Base-by-base conservation (phyloP, 2,113 vertebrate species). In the Gobiocypris rarus region DNA sequence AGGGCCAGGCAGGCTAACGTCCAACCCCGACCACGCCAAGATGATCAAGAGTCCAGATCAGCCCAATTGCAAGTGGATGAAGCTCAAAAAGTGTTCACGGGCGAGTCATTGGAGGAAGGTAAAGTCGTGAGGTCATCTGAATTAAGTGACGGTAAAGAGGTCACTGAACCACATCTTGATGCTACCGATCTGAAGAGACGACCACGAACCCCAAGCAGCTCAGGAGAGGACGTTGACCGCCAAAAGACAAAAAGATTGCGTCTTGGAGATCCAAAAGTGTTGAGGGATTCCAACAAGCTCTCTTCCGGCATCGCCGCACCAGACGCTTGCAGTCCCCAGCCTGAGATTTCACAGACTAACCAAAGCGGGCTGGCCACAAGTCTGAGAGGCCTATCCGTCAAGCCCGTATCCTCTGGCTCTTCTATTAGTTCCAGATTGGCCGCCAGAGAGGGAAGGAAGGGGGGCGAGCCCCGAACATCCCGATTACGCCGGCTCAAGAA, bases 1-100 rank as follows among this genome's bases (percentile, higher is more conserved):
- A 97, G 96, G 76, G 91, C 90, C 87, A 95, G 93, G 89, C 95
- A 95, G 92, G 92, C 89, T n/a, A 87, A 92, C 90, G 7, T 87
- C 85, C 93, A 89, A 86, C 90, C 83, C 73, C 87, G 81, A 14
- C 48, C 38, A 24, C 10, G 7, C n/a, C 67, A 59, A 48, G 78
- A 54, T 78, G 92, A 88, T 85, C 92, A 59, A 70, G 43, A 13
- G 6, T 45, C 28, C 31, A 43, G 3, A 75, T 63, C 73, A 93
- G 90, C 86, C 87, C 89, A 90, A 87, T 90, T 34, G 11, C 56
- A 56, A 38, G 54, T 22, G 14, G 69, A 31, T 28, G 19, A 28
- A 34, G 26, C n/a, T 9, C 41, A 31, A 4, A 65, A 67, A 17
- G 41, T 26, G 6, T 50, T 67, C 24, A 38, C 58, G 1, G n/a